These are phyloP conservation scores for Entosphenus tridentatus DNA, from an alignment of 2,113 vertebrate genomes.

Conservation along the genomic window DNA sequence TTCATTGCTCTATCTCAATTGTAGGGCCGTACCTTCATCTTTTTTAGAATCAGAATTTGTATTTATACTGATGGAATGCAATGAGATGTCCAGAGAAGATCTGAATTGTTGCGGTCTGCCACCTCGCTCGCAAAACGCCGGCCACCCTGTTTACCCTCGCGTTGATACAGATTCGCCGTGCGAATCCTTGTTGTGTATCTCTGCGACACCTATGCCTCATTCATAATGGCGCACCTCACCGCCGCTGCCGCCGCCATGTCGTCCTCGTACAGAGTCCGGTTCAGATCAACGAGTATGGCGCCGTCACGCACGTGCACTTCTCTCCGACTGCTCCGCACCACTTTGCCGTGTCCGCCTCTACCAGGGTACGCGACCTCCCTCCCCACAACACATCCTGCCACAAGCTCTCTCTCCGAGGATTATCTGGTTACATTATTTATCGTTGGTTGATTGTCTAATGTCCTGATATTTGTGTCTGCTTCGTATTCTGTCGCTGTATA, in stretches of 20 bases:
- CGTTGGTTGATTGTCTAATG: neutral
- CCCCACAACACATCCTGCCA: neutral
- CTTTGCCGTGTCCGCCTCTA: conserved; percentile 79
- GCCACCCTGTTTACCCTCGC: neutral
- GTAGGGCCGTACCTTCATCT: neutral
- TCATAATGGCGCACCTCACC: too few species aligned
- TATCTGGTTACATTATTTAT: neutral
- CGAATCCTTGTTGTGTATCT: too few species aligned
- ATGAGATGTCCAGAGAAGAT: neutral
- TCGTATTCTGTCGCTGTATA: too few species aligned
- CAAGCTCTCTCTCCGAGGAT: neutral
- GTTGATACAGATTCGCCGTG: too few species aligned
- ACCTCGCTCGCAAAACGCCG: neutral
- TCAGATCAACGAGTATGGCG: conserved; percentile 89
- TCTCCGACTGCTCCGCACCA: conserved; percentile 48
- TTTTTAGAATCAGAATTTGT: neutral
- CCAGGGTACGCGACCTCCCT: conserved; percentile 34
- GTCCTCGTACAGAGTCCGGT: conserved; percentile 37
- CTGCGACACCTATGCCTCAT: too few species aligned
- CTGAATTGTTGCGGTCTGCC: neutral
- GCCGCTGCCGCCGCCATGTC: too few species aligned
- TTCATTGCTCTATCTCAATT: neutral
- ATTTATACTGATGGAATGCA: too few species aligned
- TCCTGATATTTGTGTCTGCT: too few species aligned
- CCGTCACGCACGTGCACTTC: conserved; percentile 58